Percentiles rank a stretch among this genome's conserved stretches.
Evolutionary conservation across 2,797 vertebrate genomes (phyloP).

Genomic region (Hoplostethus mediterraneus): DNA sequence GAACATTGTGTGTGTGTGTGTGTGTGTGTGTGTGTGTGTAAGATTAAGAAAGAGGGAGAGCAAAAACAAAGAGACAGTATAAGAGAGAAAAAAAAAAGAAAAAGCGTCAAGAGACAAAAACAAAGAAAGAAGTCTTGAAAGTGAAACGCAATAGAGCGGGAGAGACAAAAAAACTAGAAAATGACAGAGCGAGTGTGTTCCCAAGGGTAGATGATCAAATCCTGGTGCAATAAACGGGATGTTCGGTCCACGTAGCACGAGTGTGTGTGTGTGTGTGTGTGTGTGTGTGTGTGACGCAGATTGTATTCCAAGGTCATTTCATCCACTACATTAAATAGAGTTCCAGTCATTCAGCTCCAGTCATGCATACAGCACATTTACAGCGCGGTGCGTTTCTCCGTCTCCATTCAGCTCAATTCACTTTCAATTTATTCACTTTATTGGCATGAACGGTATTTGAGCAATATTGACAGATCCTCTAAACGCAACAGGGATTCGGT

Average conservation of each 20-base stretch:
- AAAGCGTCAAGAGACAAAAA: background rate
- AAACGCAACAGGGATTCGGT: background rate
- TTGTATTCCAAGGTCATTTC: conserved; percentile 63
- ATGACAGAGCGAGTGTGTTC: conserved; percentile 7
- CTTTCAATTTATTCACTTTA: conserved; percentile 31
- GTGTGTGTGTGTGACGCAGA: conserved; percentile 14
- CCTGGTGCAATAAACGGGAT: too few relatives aligned
- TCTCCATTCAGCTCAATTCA: conserved; percentile 25
- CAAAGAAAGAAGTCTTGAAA: background rate
- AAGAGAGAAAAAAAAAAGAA: too few relatives aligned
- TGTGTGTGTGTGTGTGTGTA: too few relatives aligned
- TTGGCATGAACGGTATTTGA: conserved; percentile 4
- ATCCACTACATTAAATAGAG: conserved; percentile 40
- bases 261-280: conserved; percentile 1
- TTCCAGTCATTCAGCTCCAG: conserved; percentile 43
- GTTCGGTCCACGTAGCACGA: too few relatives aligned
- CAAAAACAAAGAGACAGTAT: background rate
- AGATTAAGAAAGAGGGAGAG: too few relatives aligned
- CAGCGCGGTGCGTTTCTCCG: conserved; percentile 45
- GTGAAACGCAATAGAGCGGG: conserved; percentile 1
- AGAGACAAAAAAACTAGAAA: background rate
- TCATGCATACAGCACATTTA: conserved; percentile 37
- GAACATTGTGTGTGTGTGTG: too few relatives aligned
- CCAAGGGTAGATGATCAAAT: conserved; percentile 10
- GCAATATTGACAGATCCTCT: background rate